Evolutionary conservation across 2,797 vertebrate species (phyloP).

Genomic region (Trachurus trachurus): DNA sequence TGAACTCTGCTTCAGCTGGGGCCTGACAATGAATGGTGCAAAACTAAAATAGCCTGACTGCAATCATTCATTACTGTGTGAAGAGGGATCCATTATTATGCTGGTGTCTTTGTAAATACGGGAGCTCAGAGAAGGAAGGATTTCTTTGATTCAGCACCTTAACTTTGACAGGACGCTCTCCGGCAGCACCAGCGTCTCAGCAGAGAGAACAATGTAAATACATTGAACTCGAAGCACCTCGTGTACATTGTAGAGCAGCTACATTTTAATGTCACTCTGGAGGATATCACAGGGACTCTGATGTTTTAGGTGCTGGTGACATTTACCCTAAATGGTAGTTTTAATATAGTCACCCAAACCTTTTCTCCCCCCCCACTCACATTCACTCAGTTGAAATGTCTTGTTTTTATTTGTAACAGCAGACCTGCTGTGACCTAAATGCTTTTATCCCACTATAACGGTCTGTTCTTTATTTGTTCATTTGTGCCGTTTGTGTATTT

Average conservation of each 20-base stretch:
- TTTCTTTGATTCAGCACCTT: constrained; percentile 67
- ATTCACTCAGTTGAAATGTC: constrained; percentile 35
- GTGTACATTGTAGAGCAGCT: constrained; percentile 72
- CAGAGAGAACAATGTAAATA: constrained; percentile 36
- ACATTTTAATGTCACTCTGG: constrained; percentile 66
- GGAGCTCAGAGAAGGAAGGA: constrained; percentile 37
- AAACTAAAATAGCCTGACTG: constrained; percentile 28
- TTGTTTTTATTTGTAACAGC: constrained; percentile 66
- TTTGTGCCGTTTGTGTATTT: constrained; percentile 68
- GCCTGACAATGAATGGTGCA: constrained; percentile 16
- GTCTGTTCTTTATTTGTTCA: constrained; percentile 55
- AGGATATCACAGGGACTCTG: constrained; percentile 51
- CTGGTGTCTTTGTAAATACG: constrained; percentile 48
- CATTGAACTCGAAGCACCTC: constrained; percentile 40
- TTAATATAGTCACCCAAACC: constrained; percentile 40
- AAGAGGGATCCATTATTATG: constrained; percentile 28
- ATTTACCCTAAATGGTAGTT: constrained; percentile 53
- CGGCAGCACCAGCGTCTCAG: constrained; percentile 35
- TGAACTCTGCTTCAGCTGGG: constrained; percentile 46
- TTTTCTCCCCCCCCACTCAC: neutral
- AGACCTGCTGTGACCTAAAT: constrained; percentile 48
- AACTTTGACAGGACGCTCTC: constrained; percentile 44
- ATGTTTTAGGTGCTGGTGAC: constrained; percentile 67
- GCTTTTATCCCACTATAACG: constrained; percentile 68
- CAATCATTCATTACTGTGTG: constrained; percentile 32